These are phyloP conservation scores for Bruchidius siliquastri DNA, from an alignment of 2,888 invertebrate genomes.

Conservation along the genomic window DNA sequence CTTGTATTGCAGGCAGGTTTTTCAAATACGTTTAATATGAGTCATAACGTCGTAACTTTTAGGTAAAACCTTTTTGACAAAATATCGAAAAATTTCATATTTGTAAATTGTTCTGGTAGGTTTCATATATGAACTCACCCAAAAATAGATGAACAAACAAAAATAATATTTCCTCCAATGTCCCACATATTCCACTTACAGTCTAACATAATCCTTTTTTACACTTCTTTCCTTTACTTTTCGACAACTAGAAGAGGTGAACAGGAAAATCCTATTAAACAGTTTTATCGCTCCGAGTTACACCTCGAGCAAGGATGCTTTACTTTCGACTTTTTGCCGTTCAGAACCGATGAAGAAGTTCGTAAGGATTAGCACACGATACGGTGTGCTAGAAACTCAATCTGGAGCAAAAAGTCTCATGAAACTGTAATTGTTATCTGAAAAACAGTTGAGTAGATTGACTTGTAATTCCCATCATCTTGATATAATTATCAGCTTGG, in stretches of 20 bases:
- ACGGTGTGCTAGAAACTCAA: background rate
- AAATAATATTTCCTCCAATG: background rate
- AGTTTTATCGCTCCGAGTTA: background rate
- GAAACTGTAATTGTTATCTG: no score
- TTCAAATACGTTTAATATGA: no score
- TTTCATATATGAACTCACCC: no score
- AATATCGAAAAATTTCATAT: no score
- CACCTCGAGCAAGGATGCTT: background rate
- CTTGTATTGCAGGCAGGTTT: no score
- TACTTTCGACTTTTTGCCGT: background rate
- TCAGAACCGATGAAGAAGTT: background rate
- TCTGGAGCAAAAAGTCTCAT: background rate
- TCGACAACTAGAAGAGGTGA: background rate
- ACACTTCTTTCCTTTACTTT: background rate
- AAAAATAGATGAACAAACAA: no score
- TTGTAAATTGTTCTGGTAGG: no score
- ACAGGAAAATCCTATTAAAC: background rate
- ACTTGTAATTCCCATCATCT: no score
- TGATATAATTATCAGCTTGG: no score
- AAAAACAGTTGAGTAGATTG: no score
- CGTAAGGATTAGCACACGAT: background rate
- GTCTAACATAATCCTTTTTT: background rate
- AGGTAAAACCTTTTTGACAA: no score
- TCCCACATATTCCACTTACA: background rate
- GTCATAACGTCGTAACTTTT: no score